Conservation (phyloP, 1,140 invertebrate species). For the Popillia japonica region DNA sequence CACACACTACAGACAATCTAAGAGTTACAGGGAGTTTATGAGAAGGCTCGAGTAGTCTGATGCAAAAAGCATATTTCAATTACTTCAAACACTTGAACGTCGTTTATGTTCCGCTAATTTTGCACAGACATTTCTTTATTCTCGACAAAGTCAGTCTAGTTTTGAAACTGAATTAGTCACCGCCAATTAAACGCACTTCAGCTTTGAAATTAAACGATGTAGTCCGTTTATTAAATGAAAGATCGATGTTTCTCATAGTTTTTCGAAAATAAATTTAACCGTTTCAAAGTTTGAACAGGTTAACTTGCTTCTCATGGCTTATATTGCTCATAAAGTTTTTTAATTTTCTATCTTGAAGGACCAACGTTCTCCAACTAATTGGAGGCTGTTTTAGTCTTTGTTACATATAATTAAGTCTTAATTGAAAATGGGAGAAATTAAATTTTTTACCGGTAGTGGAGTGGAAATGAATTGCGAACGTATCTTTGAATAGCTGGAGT, state of each 20-base stretch:
- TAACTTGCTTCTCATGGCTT: neutral
- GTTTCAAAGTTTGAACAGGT: constrained; percentile 14
- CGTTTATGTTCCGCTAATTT: too few relatives aligned
- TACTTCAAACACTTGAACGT: too few relatives aligned
- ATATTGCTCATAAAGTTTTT: neutral
- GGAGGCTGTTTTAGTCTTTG: neutral
- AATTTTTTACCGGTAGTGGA: too few relatives aligned
- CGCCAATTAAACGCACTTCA: neutral
- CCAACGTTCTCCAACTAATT: neutral
- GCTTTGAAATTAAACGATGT: neutral
- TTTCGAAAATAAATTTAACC: constrained; percentile 1
- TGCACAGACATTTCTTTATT: too few relatives aligned
- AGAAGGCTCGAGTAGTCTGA: too few relatives aligned
- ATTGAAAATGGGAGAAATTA: constrained; percentile 1
- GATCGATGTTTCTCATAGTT: constrained; percentile 6
- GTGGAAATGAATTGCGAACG: too few relatives aligned
- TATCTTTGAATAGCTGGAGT: too few relatives aligned
- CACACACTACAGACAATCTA: too few relatives aligned
- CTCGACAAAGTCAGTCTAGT: neutral
- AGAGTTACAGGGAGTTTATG: too few relatives aligned
- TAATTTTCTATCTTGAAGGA: neutral
- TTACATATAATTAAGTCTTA: constrained; percentile 7
- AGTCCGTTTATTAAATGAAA: neutral
- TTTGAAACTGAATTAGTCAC: neutral
- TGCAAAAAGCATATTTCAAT: too few relatives aligned